phyloP scores from a whole-genome alignment of 2,797 vertebrate genomes.

The Sciurus vulgaris region DNA sequence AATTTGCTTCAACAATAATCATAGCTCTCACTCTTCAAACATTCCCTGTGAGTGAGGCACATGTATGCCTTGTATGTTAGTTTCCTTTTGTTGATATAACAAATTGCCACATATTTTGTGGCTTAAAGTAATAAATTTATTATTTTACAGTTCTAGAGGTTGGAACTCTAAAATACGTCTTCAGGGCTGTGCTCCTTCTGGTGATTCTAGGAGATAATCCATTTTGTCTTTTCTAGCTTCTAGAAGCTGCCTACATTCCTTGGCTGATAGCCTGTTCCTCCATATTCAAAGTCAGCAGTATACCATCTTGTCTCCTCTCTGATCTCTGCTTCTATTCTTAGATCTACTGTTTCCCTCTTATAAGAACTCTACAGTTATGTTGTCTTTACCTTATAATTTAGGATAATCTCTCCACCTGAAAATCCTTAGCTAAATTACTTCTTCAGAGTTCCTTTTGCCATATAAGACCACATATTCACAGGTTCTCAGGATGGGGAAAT shows the following conservation, averaged over 20 bases:
- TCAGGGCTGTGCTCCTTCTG: neutral
- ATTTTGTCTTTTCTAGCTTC: neutral
- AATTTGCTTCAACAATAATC: conserved; percentile 27
- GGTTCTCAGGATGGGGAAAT: neutral
- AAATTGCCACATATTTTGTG: neutral
- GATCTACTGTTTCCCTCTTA: neutral
- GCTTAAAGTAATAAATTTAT: conserved; percentile 34
- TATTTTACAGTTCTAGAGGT: neutral
- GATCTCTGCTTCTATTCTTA: neutral
- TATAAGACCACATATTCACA: neutral
- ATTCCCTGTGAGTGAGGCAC: neutral
- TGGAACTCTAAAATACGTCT: neutral
- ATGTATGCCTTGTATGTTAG: neutral
- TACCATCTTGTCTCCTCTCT: conserved; percentile 10
- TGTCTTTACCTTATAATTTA: neutral
- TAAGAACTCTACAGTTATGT: neutral
- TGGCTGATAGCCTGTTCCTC: neutral
- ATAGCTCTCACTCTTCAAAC: conserved; percentile 17
- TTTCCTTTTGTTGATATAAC: conserved; percentile 10
- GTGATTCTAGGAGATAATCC: neutral
- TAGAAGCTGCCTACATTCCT: neutral
- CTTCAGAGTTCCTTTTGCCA: neutral
- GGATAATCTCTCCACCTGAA: neutral
- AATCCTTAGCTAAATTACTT: neutral
- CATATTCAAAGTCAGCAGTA: neutral